A percentile compares a stretch with the other conserved stretches of the same genome.
phyloP scores from a whole-genome alignment of 2,113 vertebrate species.

The Electrona antarctica region DNA sequence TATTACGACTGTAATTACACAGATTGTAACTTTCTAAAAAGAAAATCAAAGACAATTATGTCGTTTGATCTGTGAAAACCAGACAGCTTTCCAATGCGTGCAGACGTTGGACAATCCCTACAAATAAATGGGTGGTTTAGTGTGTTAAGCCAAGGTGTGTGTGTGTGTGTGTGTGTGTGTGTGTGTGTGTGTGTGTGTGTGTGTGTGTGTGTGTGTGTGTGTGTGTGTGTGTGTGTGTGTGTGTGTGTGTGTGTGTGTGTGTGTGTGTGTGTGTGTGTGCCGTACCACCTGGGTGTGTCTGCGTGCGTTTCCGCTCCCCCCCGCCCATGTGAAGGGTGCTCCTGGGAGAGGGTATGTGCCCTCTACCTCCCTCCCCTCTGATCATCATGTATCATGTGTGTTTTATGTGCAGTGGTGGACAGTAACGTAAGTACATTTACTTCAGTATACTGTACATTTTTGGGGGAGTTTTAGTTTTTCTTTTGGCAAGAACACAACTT shows the following conservation, averaged over 20 bases:
- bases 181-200: slow-evolving; percentile 29
- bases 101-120: slow-evolving; percentile 48
- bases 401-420: too few relatives aligned
- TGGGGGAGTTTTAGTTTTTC: too few relatives aligned
- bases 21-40: not conserved
- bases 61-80: slow-evolving; percentile 22
- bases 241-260: slow-evolving; percentile 40
- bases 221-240: slow-evolving; percentile 40
- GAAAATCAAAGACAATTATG: slow-evolving; percentile 2
- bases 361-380: slow-evolving; percentile 30
- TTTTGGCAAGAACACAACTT: too few relatives aligned
- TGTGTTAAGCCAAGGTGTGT: slow-evolving; percentile 73
- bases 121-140: slow-evolving; percentile 56
- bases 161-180: not conserved
- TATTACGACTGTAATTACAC: too few relatives aligned
- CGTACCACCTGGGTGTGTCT: not conserved
- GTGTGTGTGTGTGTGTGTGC: too few relatives aligned
- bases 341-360: slow-evolving; percentile 57
- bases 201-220: not conserved
- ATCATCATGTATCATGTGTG: not conserved
- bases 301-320: slow-evolving; percentile 49
- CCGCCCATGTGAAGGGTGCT: slow-evolving; percentile 54
- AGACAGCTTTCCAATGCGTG: slow-evolving; percentile 45
- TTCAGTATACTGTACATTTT: too few relatives aligned
- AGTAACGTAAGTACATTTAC: too few relatives aligned